These are phyloP conservation scores for Drosophila neonasuta DNA, from an alignment of 2,888 invertebrate genomes.

Conservation along the genomic window DNA sequence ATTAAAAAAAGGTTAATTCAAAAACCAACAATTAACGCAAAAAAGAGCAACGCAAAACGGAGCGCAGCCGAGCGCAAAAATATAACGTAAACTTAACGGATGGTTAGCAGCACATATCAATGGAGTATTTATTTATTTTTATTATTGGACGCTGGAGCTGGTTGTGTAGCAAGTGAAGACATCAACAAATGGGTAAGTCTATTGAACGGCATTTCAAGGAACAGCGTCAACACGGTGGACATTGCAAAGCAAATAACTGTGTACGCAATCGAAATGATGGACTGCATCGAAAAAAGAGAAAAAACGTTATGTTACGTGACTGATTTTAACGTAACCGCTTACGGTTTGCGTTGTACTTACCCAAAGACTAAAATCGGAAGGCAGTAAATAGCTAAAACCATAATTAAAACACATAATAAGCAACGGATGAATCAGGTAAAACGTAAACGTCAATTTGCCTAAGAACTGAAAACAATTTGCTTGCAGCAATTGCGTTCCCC, in stretches of 20 bases:
- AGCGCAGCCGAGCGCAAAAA: too few species aligned
- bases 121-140: too few species aligned
- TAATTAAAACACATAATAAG: slow-evolving; percentile 40
- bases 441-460: slow-evolving; percentile 42
- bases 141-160: too few species aligned
- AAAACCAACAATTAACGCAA: too few species aligned
- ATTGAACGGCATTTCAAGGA: slow-evolving; percentile 48
- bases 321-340: background rate
- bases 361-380: slow-evolving; percentile 30
- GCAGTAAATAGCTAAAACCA: slow-evolving; percentile 17
- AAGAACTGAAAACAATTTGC: slow-evolving; percentile 31
- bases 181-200: slow-evolving; percentile 29
- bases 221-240: slow-evolving; percentile 35
- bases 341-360: slow-evolving; percentile 27
- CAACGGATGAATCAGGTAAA: slow-evolving; percentile 51
- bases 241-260: slow-evolving; percentile 16
- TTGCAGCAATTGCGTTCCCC: slow-evolving; percentile 12
- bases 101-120: too few species aligned
- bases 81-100: too few species aligned
- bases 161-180: background rate
- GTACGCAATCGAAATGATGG: slow-evolving; percentile 19
- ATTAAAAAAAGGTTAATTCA: too few species aligned
- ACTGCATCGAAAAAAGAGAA: slow-evolving; percentile 24
- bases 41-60: too few species aligned
- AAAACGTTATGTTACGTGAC: background rate